phyloP scores from a whole-genome alignment of 2,113 vertebrate species.

The Globicephala melas region DNA sequence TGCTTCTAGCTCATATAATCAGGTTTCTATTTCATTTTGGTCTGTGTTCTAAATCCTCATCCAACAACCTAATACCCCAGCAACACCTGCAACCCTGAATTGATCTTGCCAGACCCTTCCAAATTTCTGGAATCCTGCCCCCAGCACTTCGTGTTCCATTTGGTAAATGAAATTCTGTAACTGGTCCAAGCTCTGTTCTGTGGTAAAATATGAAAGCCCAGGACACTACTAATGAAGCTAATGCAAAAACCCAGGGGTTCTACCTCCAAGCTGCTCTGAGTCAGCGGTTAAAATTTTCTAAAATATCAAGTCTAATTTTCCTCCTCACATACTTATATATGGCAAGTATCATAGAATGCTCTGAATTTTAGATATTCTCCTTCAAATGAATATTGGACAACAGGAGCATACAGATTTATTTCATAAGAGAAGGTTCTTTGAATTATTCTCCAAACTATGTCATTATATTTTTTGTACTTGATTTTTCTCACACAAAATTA shows the following conservation, averaged over 20 bases:
- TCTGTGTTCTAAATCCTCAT: not conserved
- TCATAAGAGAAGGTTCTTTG: not conserved
- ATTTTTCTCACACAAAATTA: not conserved
- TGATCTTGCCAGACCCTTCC: not conserved
- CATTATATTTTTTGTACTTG: not conserved
- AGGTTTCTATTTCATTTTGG: slow-evolving; percentile 5
- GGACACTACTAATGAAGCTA: slow-evolving; percentile 27
- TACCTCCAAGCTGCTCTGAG: not conserved
- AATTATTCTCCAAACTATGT: not conserved
- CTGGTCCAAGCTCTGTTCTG: not conserved
- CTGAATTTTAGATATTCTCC: not conserved
- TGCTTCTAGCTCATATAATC: slow-evolving; percentile 1
- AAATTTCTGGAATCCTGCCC: slow-evolving; percentile 6
- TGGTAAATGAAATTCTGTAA: slow-evolving; percentile 4
- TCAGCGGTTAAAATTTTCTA: not conserved
- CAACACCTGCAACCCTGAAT: slow-evolving; percentile 16
- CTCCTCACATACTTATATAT: not conserved
- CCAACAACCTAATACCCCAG: not conserved
- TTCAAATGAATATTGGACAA: not conserved
- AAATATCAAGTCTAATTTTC: slow-evolving; percentile 21
- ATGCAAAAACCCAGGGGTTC: not conserved
- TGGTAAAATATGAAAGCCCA: slow-evolving; percentile 33
- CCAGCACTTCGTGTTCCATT: slow-evolving; percentile 15
- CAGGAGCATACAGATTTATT: not conserved
- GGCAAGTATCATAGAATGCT: not conserved